A percentile compares a stretch with the other conserved stretches of the same genome.
These are phyloP conservation scores for Cavia aperea DNA, from an alignment of 2,113 vertebrate species.

Conservation along the genomic window DNA sequence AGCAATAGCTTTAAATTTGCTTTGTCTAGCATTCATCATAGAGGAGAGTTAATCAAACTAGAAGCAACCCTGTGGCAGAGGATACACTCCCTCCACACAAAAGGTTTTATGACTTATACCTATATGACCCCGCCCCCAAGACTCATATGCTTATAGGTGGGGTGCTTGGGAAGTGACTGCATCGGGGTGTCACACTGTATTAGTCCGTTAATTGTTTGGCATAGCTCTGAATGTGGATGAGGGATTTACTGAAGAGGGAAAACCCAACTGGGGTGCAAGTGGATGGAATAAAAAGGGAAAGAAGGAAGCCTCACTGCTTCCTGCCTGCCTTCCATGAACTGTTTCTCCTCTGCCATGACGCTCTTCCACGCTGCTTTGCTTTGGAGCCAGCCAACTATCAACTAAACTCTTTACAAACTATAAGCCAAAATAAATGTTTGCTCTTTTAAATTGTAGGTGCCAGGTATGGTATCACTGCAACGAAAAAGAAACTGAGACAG, in stretches of 20 bases:
- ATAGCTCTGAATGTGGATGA: not conserved
- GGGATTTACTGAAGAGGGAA: not conserved
- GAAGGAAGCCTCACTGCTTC: not conserved
- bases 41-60: constrained; percentile 1
- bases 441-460: not conserved
- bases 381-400: not conserved
- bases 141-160: not conserved
- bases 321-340: not conserved
- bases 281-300: not conserved
- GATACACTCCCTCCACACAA: not conserved
- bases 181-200: not conserved
- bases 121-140: not conserved
- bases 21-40: constrained; percentile 41
- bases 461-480: not conserved
- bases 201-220: not conserved
- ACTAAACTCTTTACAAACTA: not conserved
- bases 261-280: not conserved
- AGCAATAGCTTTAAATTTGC: constrained; percentile 54
- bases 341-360: not conserved
- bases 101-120: not conserved
- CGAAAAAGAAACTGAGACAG: not conserved
- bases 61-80: not conserved
- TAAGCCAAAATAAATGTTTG: not conserved
- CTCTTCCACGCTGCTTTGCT: not conserved
- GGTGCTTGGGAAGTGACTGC: not conserved